Evolutionary conservation across 2,888 invertebrate genomes (phyloP).

Genomic region (Polydrusus tereticollis): DNA sequence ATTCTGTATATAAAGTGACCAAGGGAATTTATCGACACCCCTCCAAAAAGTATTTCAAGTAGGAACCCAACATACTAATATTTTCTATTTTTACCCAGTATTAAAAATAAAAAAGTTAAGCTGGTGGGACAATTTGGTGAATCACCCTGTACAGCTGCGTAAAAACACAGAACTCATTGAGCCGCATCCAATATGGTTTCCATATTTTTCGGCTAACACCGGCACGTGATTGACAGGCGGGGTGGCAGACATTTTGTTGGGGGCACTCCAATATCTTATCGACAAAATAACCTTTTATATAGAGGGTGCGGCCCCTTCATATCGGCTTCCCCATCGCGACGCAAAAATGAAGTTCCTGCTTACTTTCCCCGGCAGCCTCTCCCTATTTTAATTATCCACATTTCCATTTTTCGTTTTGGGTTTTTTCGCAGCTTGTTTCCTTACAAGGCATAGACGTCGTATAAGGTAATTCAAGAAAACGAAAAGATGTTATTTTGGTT

Average conservation of each 20-base stretch:
- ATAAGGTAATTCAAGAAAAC: too few species aligned
- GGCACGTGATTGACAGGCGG: slow-evolving; percentile 42
- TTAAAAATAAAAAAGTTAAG: too few species aligned
- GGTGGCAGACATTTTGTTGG: slow-evolving; percentile 45
- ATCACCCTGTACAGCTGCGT: not conserved
- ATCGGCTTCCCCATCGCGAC: slow-evolving; percentile 38
- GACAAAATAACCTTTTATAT: slow-evolving; percentile 43
- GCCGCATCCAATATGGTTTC: slow-evolving; percentile 41
- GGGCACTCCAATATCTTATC: slow-evolving; percentile 45
- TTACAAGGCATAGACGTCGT: slow-evolving; percentile 25
- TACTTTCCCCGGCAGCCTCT: slow-evolving; percentile 38
- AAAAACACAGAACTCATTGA: slow-evolving; percentile 12
- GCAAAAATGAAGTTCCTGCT: slow-evolving; percentile 50
- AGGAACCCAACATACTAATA: too few species aligned
- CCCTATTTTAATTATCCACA: slow-evolving; percentile 50
- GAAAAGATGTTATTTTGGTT: too few species aligned
- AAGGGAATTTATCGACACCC: too few species aligned
- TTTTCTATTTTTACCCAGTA: too few species aligned
- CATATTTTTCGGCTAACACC: slow-evolving; percentile 32
- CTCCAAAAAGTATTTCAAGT: too few species aligned
- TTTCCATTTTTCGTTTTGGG: slow-evolving; percentile 47
- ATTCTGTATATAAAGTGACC: too few species aligned
- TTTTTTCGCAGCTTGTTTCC: slow-evolving; percentile 38
- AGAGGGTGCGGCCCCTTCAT: slow-evolving; percentile 40
- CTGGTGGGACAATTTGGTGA: too few species aligned